Conservation (phyloP, 2,113 vertebrate genomes). For the Dendrocopos noguchii region DNA sequence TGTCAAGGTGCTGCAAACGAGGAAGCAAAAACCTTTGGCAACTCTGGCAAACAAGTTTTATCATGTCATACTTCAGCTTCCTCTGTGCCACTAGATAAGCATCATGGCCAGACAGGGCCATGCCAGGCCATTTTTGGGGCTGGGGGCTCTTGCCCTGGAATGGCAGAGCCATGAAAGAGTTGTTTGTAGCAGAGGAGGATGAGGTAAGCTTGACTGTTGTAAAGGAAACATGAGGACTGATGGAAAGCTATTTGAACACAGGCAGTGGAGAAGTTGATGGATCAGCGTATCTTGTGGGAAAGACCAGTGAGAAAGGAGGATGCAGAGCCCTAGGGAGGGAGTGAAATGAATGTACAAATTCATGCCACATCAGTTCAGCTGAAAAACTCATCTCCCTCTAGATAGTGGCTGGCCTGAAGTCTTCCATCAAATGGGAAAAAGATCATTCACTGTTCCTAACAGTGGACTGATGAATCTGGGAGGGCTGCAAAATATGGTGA, state of each 20-base stretch:
- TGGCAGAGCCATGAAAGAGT: not conserved
- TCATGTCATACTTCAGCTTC: not conserved
- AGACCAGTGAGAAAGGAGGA: not conserved
- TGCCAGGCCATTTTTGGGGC: not conserved
- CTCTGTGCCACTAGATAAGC: not conserved
- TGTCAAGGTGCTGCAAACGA: constrained; percentile 26
- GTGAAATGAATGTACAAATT: fast-evolving
- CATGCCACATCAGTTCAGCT: fast-evolving
- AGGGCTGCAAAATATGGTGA: not conserved
- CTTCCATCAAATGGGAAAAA: not conserved
- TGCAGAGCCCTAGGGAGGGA: not conserved
- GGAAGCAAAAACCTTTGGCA: constrained; percentile 56
- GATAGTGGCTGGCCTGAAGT: not conserved
- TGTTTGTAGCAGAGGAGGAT: not conserved
- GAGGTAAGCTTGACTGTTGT: fast-evolving
- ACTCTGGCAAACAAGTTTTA: constrained; percentile 22
- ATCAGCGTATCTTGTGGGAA: not conserved
- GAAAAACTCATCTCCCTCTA: not conserved
- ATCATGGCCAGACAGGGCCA: not conserved
- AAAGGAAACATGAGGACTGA: not conserved
- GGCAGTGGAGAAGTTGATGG: not conserved
- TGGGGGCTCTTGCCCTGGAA: fast-evolving
- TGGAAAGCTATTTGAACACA: not conserved
- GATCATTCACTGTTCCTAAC: not conserved
- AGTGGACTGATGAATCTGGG: not conserved